A percentile compares a stretch with the other conserved stretches of the same genome.
Evolutionary conservation across 2,888 invertebrate species (phyloP).

Genomic region (Hydrotaea diabolus): DNA sequence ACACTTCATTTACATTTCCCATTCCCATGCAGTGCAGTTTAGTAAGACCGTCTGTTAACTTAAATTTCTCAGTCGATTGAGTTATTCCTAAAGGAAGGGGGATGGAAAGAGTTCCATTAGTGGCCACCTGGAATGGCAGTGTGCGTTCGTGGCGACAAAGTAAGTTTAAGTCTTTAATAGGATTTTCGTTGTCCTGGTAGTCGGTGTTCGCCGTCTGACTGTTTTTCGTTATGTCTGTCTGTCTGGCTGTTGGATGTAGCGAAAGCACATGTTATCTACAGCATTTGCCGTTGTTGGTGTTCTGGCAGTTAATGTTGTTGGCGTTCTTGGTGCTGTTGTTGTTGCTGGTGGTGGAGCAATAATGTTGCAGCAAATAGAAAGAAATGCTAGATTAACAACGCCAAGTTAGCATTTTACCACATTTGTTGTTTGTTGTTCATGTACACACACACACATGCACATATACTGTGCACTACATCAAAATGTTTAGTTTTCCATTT

Average conservation of each 20-base stretch:
- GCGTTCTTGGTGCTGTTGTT: no score
- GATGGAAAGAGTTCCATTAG: neutral
- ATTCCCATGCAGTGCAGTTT: no score
- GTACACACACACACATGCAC: neutral
- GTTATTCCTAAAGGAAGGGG: neutral
- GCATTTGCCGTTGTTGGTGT: neutral
- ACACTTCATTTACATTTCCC: no score
- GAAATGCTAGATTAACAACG: neutral
- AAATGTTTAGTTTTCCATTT: neutral
- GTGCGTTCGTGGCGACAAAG: neutral
- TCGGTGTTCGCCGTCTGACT: no score
- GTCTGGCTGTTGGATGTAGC: neutral
- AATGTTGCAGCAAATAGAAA: conserved; percentile 1
- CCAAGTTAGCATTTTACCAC: neutral
- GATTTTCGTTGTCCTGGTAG: no score
- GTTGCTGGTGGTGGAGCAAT: neutral
- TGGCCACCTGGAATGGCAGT: neutral
- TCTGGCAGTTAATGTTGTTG: no score
- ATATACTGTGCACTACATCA: neutral
- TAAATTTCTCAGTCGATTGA: neutral
- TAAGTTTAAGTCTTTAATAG: neutral
- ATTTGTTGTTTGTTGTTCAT: neutral
- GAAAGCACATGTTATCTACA: conserved; percentile 1
- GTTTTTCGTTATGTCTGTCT: neutral
- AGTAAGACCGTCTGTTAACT: no score